Conservation (phyloP, 2,113 vertebrate species). For the Engraulis encrasicolus region DNA sequence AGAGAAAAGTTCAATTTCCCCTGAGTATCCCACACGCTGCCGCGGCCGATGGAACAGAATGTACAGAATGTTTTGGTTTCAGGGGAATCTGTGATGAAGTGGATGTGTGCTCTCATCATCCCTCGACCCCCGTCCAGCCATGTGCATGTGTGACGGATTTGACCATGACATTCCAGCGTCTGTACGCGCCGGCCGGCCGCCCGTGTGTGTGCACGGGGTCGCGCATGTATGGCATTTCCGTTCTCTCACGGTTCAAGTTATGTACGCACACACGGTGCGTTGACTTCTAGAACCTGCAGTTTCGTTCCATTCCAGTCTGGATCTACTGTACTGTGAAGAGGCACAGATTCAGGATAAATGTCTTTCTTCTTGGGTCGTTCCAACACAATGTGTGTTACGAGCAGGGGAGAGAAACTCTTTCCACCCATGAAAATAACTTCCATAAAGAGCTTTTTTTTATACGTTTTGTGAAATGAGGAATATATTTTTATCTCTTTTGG, state of each 20-base stretch:
- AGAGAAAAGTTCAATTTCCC: neutral
- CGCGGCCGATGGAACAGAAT: neutral
- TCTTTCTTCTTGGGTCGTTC: neutral
- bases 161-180: slow-evolving; percentile 17
- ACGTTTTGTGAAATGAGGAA: slow-evolving; percentile 1
- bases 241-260: slow-evolving; percentile 1
- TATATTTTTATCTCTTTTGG: slow-evolving; percentile 16
- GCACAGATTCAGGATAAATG: neutral
- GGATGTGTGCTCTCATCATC: neutral
- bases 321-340: neutral
- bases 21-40: neutral
- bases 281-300: neutral
- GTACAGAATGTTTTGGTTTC: slow-evolving; percentile 25
- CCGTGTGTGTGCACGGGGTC: neutral
- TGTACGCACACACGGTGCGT: too few species aligned
- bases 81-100: neutral
- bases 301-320: neutral
- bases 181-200: too few species aligned
- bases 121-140: too few species aligned
- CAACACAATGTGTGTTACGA: neutral
- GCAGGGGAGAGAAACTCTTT: neutral
- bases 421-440: slow-evolving; percentile 11
- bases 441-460: slow-evolving; percentile 1
- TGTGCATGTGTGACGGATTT: slow-evolving; percentile 14
- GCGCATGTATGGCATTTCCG: neutral